Conservation (phyloP, 35 echinoderm and acorn worm genomes). For the Diadema setosum region DNA sequence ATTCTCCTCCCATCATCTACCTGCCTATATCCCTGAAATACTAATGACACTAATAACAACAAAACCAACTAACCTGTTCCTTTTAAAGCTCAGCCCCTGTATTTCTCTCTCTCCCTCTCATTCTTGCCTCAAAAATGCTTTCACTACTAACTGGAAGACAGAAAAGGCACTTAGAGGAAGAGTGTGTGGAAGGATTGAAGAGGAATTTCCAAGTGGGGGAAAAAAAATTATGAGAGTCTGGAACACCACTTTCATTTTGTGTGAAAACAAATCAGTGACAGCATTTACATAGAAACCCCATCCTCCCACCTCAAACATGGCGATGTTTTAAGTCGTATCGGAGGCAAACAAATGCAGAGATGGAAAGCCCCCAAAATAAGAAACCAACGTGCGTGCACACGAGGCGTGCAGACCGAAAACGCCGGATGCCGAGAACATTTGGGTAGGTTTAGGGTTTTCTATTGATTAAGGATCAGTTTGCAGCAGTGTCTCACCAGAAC, state of each 20-base stretch:
- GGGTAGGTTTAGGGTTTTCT: slow-evolving; percentile 18
- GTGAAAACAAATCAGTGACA: slow-evolving; percentile 3
- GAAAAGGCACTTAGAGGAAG: not conserved
- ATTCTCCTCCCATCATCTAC: too few species aligned
- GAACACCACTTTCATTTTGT: not conserved
- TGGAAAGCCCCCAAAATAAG: too few species aligned
- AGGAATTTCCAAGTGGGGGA: too few species aligned
- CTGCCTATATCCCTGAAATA: too few species aligned
- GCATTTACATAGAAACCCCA: not conserved
- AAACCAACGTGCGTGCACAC: not conserved
- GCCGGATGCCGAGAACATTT: slow-evolving; percentile 15
- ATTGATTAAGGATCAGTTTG: slow-evolving; percentile 14
- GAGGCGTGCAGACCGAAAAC: not conserved
- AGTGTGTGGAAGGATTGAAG: not conserved
- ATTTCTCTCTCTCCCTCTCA: not conserved
- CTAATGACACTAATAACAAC: too few species aligned
- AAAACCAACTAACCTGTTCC: not conserved
- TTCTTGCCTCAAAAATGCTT: too few species aligned
- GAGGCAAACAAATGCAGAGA: not conserved
- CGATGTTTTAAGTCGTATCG: slow-evolving; percentile 17
- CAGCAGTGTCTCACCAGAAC: not conserved
- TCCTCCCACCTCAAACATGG: not conserved
- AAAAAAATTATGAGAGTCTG: too few species aligned
- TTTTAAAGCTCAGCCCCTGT: too few species aligned
- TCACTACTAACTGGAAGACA: too few species aligned